Conservation (phyloP, 2,797 vertebrate genomes). For the Scarus forsteni region DNA sequence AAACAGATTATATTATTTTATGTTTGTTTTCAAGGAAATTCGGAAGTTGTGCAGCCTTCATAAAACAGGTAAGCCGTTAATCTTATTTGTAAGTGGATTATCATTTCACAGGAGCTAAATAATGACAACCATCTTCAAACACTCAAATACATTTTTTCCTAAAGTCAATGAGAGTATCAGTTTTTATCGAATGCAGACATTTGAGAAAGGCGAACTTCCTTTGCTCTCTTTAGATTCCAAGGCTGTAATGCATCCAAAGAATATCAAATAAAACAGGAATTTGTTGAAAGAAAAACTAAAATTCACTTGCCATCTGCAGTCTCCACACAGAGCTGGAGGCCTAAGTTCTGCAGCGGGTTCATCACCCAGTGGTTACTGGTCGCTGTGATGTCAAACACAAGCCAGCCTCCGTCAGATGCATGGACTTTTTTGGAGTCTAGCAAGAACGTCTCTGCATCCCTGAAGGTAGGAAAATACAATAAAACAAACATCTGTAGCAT, state of each 20-base stretch:
- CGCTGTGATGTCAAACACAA: conserved; percentile 98
- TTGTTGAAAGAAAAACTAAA: conserved; percentile 13
- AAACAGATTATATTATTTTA: conserved; percentile 21
- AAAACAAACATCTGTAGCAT: conserved; percentile 9
- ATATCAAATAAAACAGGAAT: background rate
- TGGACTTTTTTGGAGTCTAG: conserved; percentile 92
- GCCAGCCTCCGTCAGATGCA: conserved; percentile 95
- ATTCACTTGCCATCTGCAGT: conserved; percentile 91
- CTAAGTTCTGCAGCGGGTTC: conserved; percentile 97
- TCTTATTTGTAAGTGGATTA: conserved; percentile 17
- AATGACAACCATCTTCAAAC: conserved; percentile 6
- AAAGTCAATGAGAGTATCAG: conserved; percentile 13
- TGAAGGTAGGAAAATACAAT: conserved; percentile 63
- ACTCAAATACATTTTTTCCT: conserved; percentile 1
- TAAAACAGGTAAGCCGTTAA: background rate
- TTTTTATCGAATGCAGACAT: conserved; percentile 18
- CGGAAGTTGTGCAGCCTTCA: background rate
- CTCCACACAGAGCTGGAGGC: conserved; percentile 96
- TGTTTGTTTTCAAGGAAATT: conserved; percentile 18
- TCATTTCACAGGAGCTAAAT: conserved; percentile 9
- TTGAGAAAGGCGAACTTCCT: conserved; percentile 20
- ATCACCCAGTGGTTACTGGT: conserved; percentile 99
- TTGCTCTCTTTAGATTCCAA: conserved; percentile 8
- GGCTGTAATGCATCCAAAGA: conserved; percentile 13
- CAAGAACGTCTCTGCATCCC: conserved; percentile 97